Evolutionary conservation across 1,140 invertebrate species (phyloP), one percentile per base, ranked within the genome.

Genomic region (Callitettix versicolor): DNA sequence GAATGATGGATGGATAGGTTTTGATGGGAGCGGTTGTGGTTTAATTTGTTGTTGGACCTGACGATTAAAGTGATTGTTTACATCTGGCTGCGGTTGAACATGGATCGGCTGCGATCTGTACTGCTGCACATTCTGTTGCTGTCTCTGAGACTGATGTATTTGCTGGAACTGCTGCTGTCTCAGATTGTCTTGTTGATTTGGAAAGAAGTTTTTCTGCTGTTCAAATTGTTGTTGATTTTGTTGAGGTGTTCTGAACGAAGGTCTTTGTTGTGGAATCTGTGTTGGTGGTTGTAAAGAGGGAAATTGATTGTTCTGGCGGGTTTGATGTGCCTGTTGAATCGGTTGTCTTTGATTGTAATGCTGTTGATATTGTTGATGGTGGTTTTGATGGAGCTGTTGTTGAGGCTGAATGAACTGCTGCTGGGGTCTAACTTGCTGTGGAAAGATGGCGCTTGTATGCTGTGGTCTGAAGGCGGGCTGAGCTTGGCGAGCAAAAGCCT

Each of bases 251-350:
- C 6, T 64, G 60, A 22, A 66, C 65, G 44, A 67, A 60, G 70
- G 71, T 38, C 68, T 68, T 61, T 71, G 71, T 55, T 68, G 70
- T 44, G 65, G 59, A 41, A 67, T 65, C 21, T 51, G 65, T 15
- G 68, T 60, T n/a, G 67, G 70, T 4, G 67, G 65, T 18, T 69
- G 70, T 40, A 63, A 18, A 20, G 48, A 17, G 12, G 48, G 64
- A 12, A 59, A 57, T 65, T 69, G 64, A 26, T 38, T 57, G 17
- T 12, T 54, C 26, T 17, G 57, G 44, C 15, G 48, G 18, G 33
- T 20, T 38, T 51, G 22, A 7, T 44, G 53, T 2, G 18, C 21
- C 1, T 30, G 18, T 44, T 59, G 40, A 24, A 58, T 57, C 46
- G 57, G 47, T 46, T 56, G 61, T 20, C 52, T 54, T 41, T 53